Percentiles rank a stretch among this genome's conserved stretches.
Evolutionary conservation across 2,797 vertebrate genomes (phyloP).

Genomic region (Sebastes trivittatus): DNA sequence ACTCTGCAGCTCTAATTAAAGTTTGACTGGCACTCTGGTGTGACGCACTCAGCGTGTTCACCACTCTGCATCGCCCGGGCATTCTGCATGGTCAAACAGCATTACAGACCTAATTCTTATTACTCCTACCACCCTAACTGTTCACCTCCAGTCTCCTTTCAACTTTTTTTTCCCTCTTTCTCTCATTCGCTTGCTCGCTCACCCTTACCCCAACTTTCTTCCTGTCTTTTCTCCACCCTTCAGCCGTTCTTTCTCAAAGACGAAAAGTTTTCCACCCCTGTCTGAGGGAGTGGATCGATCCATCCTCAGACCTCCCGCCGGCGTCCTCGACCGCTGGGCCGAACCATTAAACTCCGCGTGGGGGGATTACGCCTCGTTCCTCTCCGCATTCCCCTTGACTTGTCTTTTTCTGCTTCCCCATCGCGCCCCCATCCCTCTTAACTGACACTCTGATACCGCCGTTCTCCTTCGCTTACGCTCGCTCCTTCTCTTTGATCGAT

Average conservation of each 20-base stretch:
- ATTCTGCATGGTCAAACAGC: slow-evolving; percentile 63
- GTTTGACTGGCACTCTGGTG: slow-evolving; percentile 28
- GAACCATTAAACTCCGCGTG: slow-evolving; percentile 69
- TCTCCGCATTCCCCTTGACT: slow-evolving; percentile 54
- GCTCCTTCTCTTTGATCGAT: slow-evolving; percentile 58
- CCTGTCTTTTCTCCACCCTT: slow-evolving; percentile 40
- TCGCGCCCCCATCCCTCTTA: slow-evolving; percentile 18
- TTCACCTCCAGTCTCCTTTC: slow-evolving; percentile 26
- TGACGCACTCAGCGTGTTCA: slow-evolving; percentile 49
- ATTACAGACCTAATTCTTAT: slow-evolving; percentile 54
- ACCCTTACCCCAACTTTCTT: not conserved
- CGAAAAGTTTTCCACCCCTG: slow-evolving; percentile 59
- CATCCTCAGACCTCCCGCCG: slow-evolving; percentile 46
- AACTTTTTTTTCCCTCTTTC: not conserved
- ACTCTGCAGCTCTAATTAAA: slow-evolving; percentile 40
- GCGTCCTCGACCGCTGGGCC: slow-evolving; percentile 52
- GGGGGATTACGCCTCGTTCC: slow-evolving; percentile 54
- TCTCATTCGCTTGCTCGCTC: not conserved
- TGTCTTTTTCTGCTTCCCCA: slow-evolving; percentile 35
- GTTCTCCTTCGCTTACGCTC: slow-evolving; percentile 22
- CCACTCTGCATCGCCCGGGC: slow-evolving; percentile 26
- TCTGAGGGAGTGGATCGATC: slow-evolving; percentile 73
- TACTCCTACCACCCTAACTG: slow-evolving; percentile 8
- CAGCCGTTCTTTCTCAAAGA: slow-evolving; percentile 61
- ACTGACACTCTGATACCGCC: slow-evolving; percentile 15